A percentile compares a stretch with the other conserved stretches of the same genome.
phyloP scores from a whole-genome alignment of 2,113 vertebrate species.

The Microcebus griseorufus region DNA sequence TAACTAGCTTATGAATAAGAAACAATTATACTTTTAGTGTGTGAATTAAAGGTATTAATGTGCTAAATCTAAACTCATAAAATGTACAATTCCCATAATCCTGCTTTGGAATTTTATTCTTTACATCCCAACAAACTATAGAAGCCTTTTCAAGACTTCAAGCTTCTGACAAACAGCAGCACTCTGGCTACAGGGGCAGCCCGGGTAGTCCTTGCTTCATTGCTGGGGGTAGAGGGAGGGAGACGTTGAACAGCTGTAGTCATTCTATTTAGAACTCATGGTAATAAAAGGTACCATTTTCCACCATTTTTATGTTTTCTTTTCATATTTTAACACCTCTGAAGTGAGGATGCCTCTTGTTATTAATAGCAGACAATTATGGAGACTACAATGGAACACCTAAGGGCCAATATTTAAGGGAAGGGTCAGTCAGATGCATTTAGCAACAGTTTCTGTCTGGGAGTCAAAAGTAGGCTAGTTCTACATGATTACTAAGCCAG shows the following conservation, averaged over 20 bases:
- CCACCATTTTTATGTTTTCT: background rate
- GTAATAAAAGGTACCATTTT: background rate
- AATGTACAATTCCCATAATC: background rate
- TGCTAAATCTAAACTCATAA: background rate
- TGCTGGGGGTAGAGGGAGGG: background rate
- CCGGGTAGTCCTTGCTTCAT: accelerated
- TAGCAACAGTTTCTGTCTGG: background rate
- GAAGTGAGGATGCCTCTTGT: background rate
- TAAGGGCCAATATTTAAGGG: background rate
- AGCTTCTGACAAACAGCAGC: background rate
- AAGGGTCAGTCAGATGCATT: background rate
- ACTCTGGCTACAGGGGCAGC: accelerated
- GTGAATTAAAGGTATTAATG: background rate
- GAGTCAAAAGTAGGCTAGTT: background rate
- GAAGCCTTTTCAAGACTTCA: background rate
- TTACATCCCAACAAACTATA: background rate
- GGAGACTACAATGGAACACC: too few species aligned
- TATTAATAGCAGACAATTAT: background rate
- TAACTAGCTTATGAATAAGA: background rate
- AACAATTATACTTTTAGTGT: background rate
- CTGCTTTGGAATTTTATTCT: background rate
- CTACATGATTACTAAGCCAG: background rate
- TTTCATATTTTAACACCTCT: background rate
- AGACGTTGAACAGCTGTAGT: background rate
- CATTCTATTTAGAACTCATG: background rate